phyloP scores from a whole-genome alignment of 1,140 invertebrate genomes.

The Hirudo medicinalis region DNA sequence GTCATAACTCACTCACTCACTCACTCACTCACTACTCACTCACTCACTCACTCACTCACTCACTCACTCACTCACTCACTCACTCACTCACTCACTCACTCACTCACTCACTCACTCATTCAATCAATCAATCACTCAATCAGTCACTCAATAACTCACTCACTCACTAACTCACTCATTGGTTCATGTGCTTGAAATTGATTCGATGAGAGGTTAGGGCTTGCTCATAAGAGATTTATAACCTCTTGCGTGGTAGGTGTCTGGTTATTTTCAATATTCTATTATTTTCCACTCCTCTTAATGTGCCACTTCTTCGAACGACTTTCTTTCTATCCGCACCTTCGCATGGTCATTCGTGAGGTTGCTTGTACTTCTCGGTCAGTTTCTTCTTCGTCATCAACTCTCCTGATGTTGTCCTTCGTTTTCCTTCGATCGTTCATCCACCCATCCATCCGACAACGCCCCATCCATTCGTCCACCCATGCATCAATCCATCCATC shows the following conservation, averaged over 20 bases:
- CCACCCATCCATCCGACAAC: background rate
- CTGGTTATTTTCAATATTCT: no score
- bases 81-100: constrained; percentile 20
- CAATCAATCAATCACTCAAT: constrained; percentile 15
- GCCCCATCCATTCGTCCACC: background rate
- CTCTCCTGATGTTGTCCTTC: background rate
- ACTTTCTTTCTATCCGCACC: no score
- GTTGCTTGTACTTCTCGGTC: background rate
- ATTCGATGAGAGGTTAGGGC: background rate
- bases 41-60: constrained; percentile 22
- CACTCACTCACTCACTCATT: constrained; percentile 21
- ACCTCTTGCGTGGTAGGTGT: no score
- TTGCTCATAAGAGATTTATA: background rate
- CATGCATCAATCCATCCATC: constrained; percentile 1
- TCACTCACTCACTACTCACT: constrained; percentile 21
- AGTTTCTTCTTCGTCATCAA: background rate
- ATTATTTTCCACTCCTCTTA: no score
- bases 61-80: constrained; percentile 22
- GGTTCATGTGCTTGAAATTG: background rate
- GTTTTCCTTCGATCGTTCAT: background rate
- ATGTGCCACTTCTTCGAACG: no score
- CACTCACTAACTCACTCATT: constrained; percentile 19
- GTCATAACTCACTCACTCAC: constrained; percentile 19
- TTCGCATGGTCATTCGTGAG: constrained; percentile 32
- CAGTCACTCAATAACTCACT: constrained; percentile 17